These are phyloP conservation scores for Alligator mississippiensis DNA, from an alignment of 2,113 vertebrate species.

Conservation along the genomic window DNA sequence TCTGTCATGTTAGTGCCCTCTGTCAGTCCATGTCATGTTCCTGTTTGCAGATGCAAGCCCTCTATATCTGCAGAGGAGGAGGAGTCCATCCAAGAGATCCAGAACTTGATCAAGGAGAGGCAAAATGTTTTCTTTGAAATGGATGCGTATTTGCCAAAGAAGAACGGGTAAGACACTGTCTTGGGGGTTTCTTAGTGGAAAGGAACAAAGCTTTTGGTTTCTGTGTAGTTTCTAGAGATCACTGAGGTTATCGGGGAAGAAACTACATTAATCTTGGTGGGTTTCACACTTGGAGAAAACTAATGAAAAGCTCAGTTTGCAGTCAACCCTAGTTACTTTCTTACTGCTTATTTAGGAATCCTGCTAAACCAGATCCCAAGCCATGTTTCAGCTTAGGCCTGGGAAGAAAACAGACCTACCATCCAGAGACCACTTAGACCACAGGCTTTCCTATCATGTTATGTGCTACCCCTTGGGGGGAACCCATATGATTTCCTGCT, in stretches of 20 bases:
- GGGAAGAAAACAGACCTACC: neutral
- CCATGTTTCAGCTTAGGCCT: neutral
- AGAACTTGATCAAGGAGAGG: constrained; percentile 84
- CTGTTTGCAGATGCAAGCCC: constrained; percentile 79
- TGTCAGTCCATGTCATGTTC: neutral
- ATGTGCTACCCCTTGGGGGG: neutral
- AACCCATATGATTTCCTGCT: neutral
- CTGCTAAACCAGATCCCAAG: neutral
- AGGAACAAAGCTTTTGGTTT: neutral
- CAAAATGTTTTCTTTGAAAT: constrained; percentile 91
- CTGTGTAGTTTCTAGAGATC: neutral
- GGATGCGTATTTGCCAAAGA: constrained; percentile 95
- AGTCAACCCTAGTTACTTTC: neutral
- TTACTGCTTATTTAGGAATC: neutral
- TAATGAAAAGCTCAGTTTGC: neutral
- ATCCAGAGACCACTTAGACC: neutral
- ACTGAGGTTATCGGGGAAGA: neutral
- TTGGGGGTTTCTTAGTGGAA: neutral
- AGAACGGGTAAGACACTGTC: constrained; percentile 86
- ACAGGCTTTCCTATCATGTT: neutral
- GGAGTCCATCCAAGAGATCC: constrained; percentile 76
- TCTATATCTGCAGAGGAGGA: constrained; percentile 63
- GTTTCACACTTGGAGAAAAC: neutral
- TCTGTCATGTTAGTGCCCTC: neutral
- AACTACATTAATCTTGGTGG: neutral